Percentiles rank a stretch among this genome's conserved stretches.
phyloP scores from a whole-genome alignment of 2,888 invertebrate species.

The Labia minor region DNA sequence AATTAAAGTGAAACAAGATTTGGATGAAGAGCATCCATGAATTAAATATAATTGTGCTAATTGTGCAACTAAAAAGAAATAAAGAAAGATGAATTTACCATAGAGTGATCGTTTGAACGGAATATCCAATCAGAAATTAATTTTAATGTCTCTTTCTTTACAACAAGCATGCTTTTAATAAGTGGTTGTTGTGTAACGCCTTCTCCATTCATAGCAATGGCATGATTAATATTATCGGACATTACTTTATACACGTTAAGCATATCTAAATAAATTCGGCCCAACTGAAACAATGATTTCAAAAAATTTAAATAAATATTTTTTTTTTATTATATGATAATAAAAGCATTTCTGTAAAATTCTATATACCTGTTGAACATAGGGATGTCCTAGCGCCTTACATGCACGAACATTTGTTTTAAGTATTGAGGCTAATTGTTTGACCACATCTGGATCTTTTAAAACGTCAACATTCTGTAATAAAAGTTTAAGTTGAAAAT shows the following conservation, averaged over 20 bases:
- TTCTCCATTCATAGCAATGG: slow-evolving; percentile 89
- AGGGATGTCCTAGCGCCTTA: slow-evolving; percentile 92
- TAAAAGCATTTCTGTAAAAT: background rate
- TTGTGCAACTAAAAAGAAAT: too few species aligned
- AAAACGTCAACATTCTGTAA: slow-evolving; percentile 80
- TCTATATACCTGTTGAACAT: slow-evolving; percentile 57
- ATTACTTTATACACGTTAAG: slow-evolving; percentile 97
- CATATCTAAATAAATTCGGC: slow-evolving; percentile 97
- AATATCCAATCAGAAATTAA: slow-evolving; percentile 95
- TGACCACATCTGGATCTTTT: slow-evolving; percentile 92
- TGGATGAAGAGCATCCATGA: too few species aligned
- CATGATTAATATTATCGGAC: slow-evolving; percentile 88
- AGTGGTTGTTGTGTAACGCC: slow-evolving; percentile 95
- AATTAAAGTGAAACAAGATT: too few species aligned
- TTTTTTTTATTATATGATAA: background rate
- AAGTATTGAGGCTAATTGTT: slow-evolving; percentile 92
- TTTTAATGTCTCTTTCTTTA: slow-evolving; percentile 96
- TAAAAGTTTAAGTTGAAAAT: slow-evolving; percentile 21
- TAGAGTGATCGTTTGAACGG: slow-evolving; percentile 75
- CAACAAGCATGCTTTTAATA: slow-evolving; percentile 95
- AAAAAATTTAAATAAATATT: slow-evolving; percentile 20
- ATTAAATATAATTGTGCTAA: too few species aligned
- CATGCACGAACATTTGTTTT: slow-evolving; percentile 99
- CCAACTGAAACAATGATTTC: slow-evolving; percentile 52
- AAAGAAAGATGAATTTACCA: slow-evolving; percentile 46